Percentiles rank a stretch among this genome's conserved stretches.
Evolutionary conservation across 2,113 vertebrate genomes (phyloP).

Genomic region (Phoxinus phoxinus): DNA sequence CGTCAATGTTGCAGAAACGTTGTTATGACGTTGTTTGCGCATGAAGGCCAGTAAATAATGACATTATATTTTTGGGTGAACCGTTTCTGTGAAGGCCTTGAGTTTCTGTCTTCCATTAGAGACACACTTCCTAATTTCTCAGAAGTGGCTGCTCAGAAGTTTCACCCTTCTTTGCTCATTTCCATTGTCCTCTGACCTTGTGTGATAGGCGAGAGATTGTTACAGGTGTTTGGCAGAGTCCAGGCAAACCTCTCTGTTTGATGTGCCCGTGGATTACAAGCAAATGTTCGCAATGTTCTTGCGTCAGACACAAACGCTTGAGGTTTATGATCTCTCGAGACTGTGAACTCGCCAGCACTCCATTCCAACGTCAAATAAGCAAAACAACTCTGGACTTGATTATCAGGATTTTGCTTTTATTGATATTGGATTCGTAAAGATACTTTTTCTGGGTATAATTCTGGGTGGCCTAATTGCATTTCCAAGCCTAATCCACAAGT

Average conservation of each 20-base stretch:
- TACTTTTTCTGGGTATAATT: conserved; percentile 27
- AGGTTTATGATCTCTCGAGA: conserved; percentile 34
- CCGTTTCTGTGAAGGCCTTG: not conserved
- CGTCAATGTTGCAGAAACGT: not conserved
- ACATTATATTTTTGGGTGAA: not conserved
- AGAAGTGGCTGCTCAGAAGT: not conserved
- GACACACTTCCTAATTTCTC: not conserved
- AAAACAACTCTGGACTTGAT: conserved; percentile 46
- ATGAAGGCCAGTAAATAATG: not conserved
- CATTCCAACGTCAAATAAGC: not conserved
- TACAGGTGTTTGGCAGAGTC: conserved; percentile 58
- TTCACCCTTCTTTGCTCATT: not conserved
- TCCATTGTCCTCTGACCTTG: not conserved
- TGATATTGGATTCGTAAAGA: conserved; percentile 37
- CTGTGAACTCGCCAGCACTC: conserved; percentile 26
- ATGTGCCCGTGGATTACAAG: conserved; percentile 41
- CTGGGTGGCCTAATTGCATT: conserved; percentile 52
- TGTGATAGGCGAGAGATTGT: not conserved
- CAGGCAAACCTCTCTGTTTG: conserved; percentile 40
- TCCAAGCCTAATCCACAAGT: conserved; percentile 41
- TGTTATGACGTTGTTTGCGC: not conserved
- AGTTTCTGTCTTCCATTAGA: conserved; percentile 5
- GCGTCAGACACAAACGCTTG: not conserved
- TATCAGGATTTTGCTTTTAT: conserved; percentile 27
- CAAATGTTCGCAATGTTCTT: conserved; percentile 58